Evolutionary conservation across 1,140 invertebrate species (phyloP).

Genomic region (Heterodera schachtii): DNA sequence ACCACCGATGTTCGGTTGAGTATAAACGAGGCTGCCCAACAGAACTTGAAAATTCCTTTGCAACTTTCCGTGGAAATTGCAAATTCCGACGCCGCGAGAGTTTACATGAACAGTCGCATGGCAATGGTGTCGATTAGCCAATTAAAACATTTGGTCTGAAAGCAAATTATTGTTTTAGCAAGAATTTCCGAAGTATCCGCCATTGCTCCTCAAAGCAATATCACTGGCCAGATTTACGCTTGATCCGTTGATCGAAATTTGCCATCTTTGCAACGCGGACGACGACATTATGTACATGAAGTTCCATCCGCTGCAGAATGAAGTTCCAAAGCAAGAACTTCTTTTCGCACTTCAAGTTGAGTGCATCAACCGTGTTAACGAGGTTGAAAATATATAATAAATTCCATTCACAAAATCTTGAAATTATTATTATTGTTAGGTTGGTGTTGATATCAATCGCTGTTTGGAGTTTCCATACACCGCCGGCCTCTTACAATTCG

Average conservation of each 20-base stretch:
- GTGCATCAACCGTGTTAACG: slow-evolving; percentile 62
- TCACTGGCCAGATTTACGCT: slow-evolving; percentile 87
- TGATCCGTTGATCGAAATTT: slow-evolving; percentile 93
- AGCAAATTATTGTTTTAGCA: slow-evolving; percentile 40
- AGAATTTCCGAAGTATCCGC: slow-evolving; percentile 57
- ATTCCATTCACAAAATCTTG: too few relatives aligned
- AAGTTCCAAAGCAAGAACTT: slow-evolving; percentile 53
- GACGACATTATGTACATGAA: slow-evolving; percentile 92
- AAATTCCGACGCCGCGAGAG: slow-evolving; percentile 52
- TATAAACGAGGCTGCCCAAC: slow-evolving; percentile 27
- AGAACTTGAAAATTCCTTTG: slow-evolving; percentile 48
- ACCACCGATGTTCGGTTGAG: slow-evolving; percentile 49
- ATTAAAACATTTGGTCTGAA: slow-evolving; percentile 1
- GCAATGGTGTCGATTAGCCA: slow-evolving; percentile 29
- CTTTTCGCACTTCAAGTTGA: slow-evolving; percentile 48
- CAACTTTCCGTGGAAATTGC: slow-evolving; percentile 53
- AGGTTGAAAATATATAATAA: slow-evolving; percentile 28
- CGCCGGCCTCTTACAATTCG: slow-evolving; percentile 83
- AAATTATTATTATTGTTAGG: slow-evolving; percentile 62
- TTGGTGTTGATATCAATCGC: slow-evolving; percentile 96
- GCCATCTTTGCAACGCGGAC: slow-evolving; percentile 88
- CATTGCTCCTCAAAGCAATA: slow-evolving; percentile 71
- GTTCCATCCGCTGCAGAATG: slow-evolving; percentile 80
- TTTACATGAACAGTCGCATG: slow-evolving; percentile 49
- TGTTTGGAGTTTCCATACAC: slow-evolving; percentile 85